Base-by-base conservation (phyloP, 2,797 vertebrate species). In the Sus cebifrons region DNA sequence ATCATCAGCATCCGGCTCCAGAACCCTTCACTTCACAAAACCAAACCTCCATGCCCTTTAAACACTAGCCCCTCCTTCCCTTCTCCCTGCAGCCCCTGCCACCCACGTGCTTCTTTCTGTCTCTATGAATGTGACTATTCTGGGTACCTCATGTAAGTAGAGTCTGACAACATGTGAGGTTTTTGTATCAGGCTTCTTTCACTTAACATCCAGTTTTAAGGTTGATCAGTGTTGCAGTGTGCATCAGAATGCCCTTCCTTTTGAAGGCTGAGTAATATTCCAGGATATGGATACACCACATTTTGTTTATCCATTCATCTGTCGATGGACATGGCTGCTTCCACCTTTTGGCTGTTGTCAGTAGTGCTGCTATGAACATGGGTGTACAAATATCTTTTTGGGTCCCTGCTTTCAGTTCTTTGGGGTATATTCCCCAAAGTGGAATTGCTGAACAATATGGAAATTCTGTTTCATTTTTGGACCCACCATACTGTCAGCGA, bases 251-350 rank as follows among this genome's bases (percentile, higher is more conserved):
- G 65, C 27, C 81, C 56, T 54, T 83, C 52, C 68, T 90, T 90
- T 75, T 67, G 7, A 60, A 62, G 58, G 67, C 40, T 32, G 62
- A 21, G 9, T 65, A 36, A 17, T n/a, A 40, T 71, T 58, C 70
- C 68, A 10, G 3, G 13, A 49, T 21, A 5, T 12, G 9, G 20
- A 2, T 11, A 29, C 2, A 6, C 49, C 9, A 18, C 20, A 0
- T 49, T 75, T 73, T 77, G 32, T 83, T 49, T 68, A 52, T 58
- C 44, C 44, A 49, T 49, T 49, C 44, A 49, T 49, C 44, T 49
- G 44, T 49, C 5, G 0, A 1, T 16, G 11, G 77, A 60, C 52
- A 11, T 20, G 29, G 36, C 23, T 4, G 11, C 86, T 78, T 71
- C 36, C 21, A 23, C 20, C 32, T 67, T 74, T 44, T 15, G 67